Conservation (phyloP, 2,113 vertebrate genomes). For the Calidris pygmaea region DNA sequence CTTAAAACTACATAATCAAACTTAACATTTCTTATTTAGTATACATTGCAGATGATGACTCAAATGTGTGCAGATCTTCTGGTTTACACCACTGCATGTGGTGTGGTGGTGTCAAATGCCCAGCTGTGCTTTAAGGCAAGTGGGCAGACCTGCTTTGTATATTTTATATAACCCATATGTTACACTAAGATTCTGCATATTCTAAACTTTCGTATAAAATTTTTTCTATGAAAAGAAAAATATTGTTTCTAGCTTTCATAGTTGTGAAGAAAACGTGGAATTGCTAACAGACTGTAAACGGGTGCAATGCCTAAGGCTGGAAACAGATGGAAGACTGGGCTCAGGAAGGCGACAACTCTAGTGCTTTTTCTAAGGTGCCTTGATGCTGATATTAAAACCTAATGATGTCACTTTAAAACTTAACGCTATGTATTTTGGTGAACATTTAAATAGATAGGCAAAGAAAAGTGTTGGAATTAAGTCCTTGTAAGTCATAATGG, state of each 20-base stretch:
- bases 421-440: not conserved
- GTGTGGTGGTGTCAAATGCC: not conserved
- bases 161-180: not conserved
- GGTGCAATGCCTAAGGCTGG: not conserved
- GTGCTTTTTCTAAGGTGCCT: not conserved
- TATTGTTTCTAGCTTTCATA: not conserved
- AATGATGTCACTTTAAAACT: not conserved
- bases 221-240: not conserved
- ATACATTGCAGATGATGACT: not conserved
- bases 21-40: not conserved
- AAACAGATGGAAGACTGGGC: conserved; percentile 9
- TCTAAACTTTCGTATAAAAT: not conserved
- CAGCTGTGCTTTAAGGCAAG: not conserved
- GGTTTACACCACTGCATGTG: not conserved
- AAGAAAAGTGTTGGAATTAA: not conserved
- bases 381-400: not conserved
- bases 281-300: not conserved
- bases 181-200: not conserved
- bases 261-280: conserved; percentile 1
- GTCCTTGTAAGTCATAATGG: not conserved
- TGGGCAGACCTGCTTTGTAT: not conserved
- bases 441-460: not conserved
- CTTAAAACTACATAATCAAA: not conserved
- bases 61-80: not conserved
- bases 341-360: not conserved